Evolutionary conservation across 2,888 invertebrate genomes (phyloP).

Genomic region (Aelia acuminata): DNA sequence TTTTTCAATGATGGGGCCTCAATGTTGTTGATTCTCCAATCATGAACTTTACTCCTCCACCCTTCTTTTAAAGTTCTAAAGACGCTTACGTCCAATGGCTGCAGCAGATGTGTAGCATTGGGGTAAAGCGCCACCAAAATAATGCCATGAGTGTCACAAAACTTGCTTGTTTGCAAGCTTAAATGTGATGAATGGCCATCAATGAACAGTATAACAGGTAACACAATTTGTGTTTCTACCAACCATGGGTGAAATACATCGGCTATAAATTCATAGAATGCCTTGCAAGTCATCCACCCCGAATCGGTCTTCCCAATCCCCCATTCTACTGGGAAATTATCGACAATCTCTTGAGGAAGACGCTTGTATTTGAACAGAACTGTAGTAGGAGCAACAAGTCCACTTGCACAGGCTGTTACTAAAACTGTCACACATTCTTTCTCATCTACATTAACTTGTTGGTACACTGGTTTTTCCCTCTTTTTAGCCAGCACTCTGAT

Average conservation of each 20-base stretch:
- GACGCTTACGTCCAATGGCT: slow-evolving; percentile 69
- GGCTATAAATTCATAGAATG: slow-evolving; percentile 64
- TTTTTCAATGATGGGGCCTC: neutral
- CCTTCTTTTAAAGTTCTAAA: slow-evolving; percentile 68
- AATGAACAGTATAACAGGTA: slow-evolving; percentile 66
- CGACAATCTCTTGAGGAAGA: slow-evolving; percentile 62
- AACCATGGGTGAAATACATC: slow-evolving; percentile 65
- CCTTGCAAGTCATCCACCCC: slow-evolving; percentile 65
- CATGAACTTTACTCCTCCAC: slow-evolving; percentile 67
- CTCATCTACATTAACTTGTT: slow-evolving; percentile 67
- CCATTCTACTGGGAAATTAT: slow-evolving; percentile 64
- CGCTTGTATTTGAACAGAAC: slow-evolving; percentile 64
- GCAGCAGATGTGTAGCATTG: slow-evolving; percentile 69
- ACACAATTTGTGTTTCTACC: slow-evolving; percentile 64
- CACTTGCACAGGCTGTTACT: slow-evolving; percentile 67
- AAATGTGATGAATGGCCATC: slow-evolving; percentile 67
- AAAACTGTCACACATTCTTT: slow-evolving; percentile 67
- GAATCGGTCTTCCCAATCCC: slow-evolving; percentile 64
- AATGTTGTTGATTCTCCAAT: slow-evolving; percentile 66
- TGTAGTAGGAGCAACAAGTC: slow-evolving; percentile 64
- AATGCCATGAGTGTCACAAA: slow-evolving; percentile 68
- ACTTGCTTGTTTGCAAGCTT: slow-evolving; percentile 68
- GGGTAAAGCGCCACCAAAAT: slow-evolving; percentile 67
- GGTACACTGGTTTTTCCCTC: slow-evolving; percentile 67
- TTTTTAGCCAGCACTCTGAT: slow-evolving; percentile 67